Percentiles rank a stretch among this genome's conserved stretches.
phyloP scores from a whole-genome alignment of 2,888 invertebrate species.

The Seira musarum region DNA sequence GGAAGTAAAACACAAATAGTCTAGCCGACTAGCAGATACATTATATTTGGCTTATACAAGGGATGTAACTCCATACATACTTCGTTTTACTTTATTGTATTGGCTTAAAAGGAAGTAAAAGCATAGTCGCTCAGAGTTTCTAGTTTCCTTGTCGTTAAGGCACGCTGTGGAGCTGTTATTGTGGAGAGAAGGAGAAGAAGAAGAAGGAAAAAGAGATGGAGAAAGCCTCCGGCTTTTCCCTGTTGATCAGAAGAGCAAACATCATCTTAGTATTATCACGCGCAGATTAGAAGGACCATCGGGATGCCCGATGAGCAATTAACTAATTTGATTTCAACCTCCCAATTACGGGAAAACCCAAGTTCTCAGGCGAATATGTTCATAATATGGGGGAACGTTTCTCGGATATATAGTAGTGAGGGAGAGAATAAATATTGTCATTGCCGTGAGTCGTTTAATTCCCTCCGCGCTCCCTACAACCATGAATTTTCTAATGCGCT shows the following conservation, averaged over 20 bases:
- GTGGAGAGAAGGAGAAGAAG: conserved; percentile 18
- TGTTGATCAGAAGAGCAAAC: conserved; percentile 69
- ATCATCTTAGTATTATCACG: conserved; percentile 70
- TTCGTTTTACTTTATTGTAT: no score
- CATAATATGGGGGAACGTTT: background rate
- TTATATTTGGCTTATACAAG: no score
- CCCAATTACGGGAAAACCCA: conserved; percentile 68
- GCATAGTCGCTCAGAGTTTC: no score
- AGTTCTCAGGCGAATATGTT: background rate
- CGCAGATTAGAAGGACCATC: conserved; percentile 70
- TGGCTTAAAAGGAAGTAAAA: no score
- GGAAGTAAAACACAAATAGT: no score
- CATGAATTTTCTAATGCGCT: conserved; percentile 1
- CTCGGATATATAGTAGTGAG: background rate
- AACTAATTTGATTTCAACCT: conserved; percentile 71
- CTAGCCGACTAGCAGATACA: no score
- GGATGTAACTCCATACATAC: no score
- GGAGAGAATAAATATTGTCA: background rate
- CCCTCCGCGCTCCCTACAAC: conserved; percentile 15
- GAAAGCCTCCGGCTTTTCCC: conserved; percentile 61
- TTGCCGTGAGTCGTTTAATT: conserved; percentile 29
- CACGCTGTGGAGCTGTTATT: no score
- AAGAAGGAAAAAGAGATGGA: conserved; percentile 27
- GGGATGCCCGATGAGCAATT: conserved; percentile 70
- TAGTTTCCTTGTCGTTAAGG: no score